Evolutionary conservation across 2,888 invertebrate species (phyloP).

Genomic region (Macaria notata): DNA sequence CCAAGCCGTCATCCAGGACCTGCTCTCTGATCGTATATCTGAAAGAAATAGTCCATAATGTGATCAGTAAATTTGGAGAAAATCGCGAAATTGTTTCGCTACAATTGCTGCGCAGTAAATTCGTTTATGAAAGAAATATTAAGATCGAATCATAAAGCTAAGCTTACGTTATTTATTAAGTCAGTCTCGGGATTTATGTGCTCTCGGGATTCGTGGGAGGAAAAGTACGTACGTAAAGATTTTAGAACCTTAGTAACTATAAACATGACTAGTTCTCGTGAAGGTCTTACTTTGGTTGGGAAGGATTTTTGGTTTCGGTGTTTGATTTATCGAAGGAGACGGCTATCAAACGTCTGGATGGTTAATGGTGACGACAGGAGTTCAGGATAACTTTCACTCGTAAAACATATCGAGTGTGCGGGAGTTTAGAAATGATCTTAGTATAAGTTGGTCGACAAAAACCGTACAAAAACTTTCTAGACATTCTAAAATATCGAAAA

Average conservation of each 20-base stretch:
- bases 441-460: no score
- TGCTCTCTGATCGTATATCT: constrained; percentile 90
- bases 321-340: no score
- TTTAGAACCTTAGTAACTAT: constrained; percentile 8
- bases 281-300: no score
- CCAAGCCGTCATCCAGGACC: constrained; percentile 89
- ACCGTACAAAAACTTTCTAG: no score
- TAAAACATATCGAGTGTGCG: no score
- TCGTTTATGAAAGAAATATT: constrained; percentile 3
- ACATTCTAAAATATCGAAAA: no score
- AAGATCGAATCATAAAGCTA: constrained; percentile 9
- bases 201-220: constrained; percentile 1
- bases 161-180: constrained; percentile 22
- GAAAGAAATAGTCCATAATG: constrained; percentile 19
- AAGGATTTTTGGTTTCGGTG: no score
- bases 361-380: no score
- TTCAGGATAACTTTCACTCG: no score
- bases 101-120: not conserved
- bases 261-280: not conserved
- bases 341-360: no score
- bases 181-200: constrained; percentile 13
- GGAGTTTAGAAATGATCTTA: no score
- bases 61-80: constrained; percentile 1
- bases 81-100: constrained; percentile 1
- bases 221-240: constrained; percentile 16